These are phyloP conservation scores for Yponomeuta evonymella DNA, from an alignment of 2,888 invertebrate species.

Conservation along the genomic window DNA sequence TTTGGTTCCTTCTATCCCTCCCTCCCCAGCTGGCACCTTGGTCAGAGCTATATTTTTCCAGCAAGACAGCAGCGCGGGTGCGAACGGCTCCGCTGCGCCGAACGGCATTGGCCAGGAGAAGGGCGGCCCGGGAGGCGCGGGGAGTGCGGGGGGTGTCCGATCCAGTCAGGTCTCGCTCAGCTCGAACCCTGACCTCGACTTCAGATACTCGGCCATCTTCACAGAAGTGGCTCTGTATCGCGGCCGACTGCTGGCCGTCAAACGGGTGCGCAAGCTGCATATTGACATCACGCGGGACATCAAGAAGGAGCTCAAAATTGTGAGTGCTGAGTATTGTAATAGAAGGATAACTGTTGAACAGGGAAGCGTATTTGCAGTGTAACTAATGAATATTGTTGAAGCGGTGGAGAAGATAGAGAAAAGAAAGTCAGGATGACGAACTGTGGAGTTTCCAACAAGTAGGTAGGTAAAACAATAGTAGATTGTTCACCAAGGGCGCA, in stretches of 20 bases:
- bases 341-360: too few relatives aligned
- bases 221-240: conserved; percentile 93
- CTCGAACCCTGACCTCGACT: conserved; percentile 94
- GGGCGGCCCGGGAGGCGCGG: conserved; percentile 45
- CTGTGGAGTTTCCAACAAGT: too few relatives aligned
- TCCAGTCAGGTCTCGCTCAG: conserved; percentile 94
- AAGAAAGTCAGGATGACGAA: too few relatives aligned
- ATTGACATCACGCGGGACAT: conserved; percentile 93
- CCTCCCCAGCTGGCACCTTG: conserved; percentile 38
- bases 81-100: conserved; percentile 88
- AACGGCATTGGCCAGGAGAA: conserved; percentile 78
- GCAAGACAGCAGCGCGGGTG: conserved; percentile 79
- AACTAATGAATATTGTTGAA: too few relatives aligned
- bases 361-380: too few relatives aligned
- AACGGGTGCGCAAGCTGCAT: conserved; percentile 88
- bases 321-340: conserved; percentile 49
- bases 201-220: conserved; percentile 92
- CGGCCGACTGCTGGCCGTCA: conserved; percentile 90
- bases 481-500: too few relatives aligned
- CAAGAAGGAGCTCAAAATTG: conserved; percentile 94
- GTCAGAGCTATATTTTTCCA: conserved; percentile 73
- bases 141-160: conserved; percentile 71
- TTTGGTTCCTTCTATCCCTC: background rate
- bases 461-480: too few relatives aligned
- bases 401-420: too few relatives aligned